Percentiles rank a stretch among this genome's conserved stretches.
Evolutionary conservation across 1,140 invertebrate genomes (phyloP).

Genomic region (Aphelenchoides avenae): DNA sequence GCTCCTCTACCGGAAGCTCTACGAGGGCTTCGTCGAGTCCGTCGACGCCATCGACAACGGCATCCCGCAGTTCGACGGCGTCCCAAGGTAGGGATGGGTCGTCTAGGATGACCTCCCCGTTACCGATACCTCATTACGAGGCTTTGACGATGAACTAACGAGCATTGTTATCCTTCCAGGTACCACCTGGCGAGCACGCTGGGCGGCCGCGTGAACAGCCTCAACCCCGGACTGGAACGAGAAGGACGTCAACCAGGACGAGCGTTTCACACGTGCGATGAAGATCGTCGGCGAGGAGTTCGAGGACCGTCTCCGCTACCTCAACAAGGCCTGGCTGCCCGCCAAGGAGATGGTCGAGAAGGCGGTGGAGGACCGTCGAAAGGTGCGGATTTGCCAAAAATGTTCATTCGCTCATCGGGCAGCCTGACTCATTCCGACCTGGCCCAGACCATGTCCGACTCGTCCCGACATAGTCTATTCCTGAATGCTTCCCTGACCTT

Average conservation of each 20-base stretch:
- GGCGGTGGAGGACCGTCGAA: conserved; percentile 69
- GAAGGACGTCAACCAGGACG: conserved; percentile 34
- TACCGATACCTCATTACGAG: neutral
- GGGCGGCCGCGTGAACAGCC: conserved; percentile 69
- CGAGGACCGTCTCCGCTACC: conserved; percentile 69
- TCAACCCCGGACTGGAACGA: conserved; percentile 88
- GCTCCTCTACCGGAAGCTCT: conserved; percentile 75
- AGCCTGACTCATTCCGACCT: neutral
- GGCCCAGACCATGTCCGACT: neutral
- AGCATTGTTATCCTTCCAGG: conserved; percentile 19
- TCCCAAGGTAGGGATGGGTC: conserved; percentile 64
- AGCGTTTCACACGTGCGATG: conserved; percentile 69
- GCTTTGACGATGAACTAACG: conserved; percentile 3
- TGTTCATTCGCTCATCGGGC: neutral
- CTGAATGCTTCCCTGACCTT: neutral
- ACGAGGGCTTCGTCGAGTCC: conserved; percentile 84
- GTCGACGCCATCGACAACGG: conserved; percentile 96
- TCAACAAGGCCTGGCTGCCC: conserved; percentile 74
- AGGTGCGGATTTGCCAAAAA: no score
- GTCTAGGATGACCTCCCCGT: conserved; percentile 2
- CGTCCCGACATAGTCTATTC: neutral
- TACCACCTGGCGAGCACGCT: conserved; percentile 77
- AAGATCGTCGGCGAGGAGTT: conserved; percentile 77
- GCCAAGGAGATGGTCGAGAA: conserved; percentile 71
- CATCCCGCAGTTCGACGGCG: conserved; percentile 69